Evolutionary conservation across 1,140 invertebrate genomes (phyloP), one percentile per base, ranked within the genome.

Genomic region (Zaprionus taronus): DNA sequence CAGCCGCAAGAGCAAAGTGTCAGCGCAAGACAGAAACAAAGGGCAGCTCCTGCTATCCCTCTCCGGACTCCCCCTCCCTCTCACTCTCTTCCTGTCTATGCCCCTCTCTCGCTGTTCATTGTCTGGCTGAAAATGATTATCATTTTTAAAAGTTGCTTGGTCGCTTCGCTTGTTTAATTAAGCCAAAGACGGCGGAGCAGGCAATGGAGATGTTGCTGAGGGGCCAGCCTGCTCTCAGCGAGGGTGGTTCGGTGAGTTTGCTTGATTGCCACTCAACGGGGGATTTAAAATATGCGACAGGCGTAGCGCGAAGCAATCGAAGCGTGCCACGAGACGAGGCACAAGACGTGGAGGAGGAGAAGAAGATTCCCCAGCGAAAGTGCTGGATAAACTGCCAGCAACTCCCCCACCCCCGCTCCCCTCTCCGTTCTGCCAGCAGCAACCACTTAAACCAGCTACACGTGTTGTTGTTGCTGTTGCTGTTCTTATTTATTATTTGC

Each of bases 231-330:
- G n/a, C 20, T 24, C 41, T 17, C n/a, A n/a, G 15, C 14, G 28
- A 36, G 74, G 81, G 81, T 77, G 81, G 76, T 70, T 67, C 12
- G 22, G 28, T 36, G 31, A 55, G 26, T 58, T 38, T 76, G 85
- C 69, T 89, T 89, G 84, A 89, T 89, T 89, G 84, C 84, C 85
- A 89, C 85, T 90, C 84, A 89, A 89, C 81, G 89, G 79, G 84
- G 84, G 84, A 89, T 90, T 89, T 89, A 84, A 89, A 89, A 89
- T 90, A 89, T 89, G 85, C 84, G 84, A 81, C 84, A 73, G 81
- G 81, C 84, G 84, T 87, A 81, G 85, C 69, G 76, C 66, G 79
- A 83, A 81, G 81, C 85, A 89, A 90, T 90, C 84, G 68, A 89
- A 65, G 62, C 77, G 55, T 53, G 55, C 71, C 9, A 34, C 31